phyloP scores from a whole-genome alignment of 2,888 invertebrate species.

The Ochropleura plecta region DNA sequence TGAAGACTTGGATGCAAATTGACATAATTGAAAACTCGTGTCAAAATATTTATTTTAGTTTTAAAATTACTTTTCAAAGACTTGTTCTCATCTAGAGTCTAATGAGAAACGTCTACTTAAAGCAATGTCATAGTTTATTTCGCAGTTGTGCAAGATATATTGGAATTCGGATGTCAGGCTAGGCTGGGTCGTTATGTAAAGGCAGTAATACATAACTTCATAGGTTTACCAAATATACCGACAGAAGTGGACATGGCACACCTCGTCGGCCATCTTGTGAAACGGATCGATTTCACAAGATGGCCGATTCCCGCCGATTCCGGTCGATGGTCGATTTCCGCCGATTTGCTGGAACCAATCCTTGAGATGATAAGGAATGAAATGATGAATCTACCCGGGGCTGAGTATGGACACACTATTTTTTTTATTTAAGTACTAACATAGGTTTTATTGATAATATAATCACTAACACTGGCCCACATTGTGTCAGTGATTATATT shows the following conservation, averaged over 20 bases:
- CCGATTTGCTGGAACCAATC: too few relatives aligned
- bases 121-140: constrained; percentile 7
- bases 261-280: too few relatives aligned
- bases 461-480: too few relatives aligned
- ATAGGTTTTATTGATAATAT: too few relatives aligned
- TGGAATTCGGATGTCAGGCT: constrained; percentile 18
- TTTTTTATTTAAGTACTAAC: too few relatives aligned
- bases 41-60: neutral
- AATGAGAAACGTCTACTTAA: neutral
- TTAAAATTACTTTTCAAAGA: neutral
- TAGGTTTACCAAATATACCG: neutral
- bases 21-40: constrained; percentile 22
- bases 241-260: neutral
- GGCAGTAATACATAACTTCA: neutral
- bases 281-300: too few relatives aligned
- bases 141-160: constrained; percentile 5
- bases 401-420: too few relatives aligned
- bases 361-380: too few relatives aligned
- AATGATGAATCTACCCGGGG: too few relatives aligned
- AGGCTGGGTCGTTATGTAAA: constrained; percentile 3
- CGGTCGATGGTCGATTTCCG: too few relatives aligned
- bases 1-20: neutral
- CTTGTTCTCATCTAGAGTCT: constrained; percentile 12
- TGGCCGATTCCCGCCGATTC: too few relatives aligned
- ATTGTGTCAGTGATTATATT: too few relatives aligned